Percentiles rank a stretch among this genome's conserved stretches.
Evolutionary conservation across 92 coral and sea anemone genomes (phyloP).

Genomic region (Parazoanthus atlanticus): DNA sequence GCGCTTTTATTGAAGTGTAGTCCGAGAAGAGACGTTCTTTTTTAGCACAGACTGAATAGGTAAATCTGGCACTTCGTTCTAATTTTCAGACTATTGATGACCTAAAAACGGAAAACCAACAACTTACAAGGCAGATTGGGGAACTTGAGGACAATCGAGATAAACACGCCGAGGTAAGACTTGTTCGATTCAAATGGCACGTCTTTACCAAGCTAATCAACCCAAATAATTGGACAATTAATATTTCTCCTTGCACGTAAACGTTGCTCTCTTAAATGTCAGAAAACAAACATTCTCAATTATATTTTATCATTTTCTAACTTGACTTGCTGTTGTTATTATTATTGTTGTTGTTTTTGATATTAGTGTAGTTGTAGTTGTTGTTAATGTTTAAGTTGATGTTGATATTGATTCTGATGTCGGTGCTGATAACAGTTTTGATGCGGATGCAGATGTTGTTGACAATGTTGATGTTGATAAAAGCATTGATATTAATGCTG

Average conservation of each 20-base stretch:
- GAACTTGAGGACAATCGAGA: constrained; percentile 36
- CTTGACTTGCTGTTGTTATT: not conserved
- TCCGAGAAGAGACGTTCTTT: too few species aligned
- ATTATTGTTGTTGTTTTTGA: not conserved
- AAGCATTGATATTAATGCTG: not conserved
- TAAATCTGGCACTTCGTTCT: too few species aligned
- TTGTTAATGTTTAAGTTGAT: not conserved
- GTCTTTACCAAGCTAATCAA: not conserved
- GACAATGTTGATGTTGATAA: not conserved
- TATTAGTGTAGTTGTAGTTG: not conserved
- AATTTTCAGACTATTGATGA: constrained; percentile 43
- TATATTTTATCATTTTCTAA: too few species aligned
- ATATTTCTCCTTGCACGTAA: too few species aligned
- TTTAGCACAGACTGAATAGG: too few species aligned
- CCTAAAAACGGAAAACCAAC: constrained; percentile 44
- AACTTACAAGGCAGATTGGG: constrained; percentile 40
- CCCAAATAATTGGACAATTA: not conserved
- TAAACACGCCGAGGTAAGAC: not conserved
- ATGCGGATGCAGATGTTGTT: too few species aligned
- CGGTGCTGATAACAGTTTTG: not conserved
- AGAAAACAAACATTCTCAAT: too few species aligned
- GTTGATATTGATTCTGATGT: not conserved
- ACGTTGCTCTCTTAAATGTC: too few species aligned
- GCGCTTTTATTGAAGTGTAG: too few species aligned
- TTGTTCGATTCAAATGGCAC: not conserved